A percentile compares a stretch with the other conserved stretches of the same genome.
These are phyloP conservation scores for Galaxias olidus DNA, from an alignment of 2,797 vertebrate species.

Conservation along the genomic window DNA sequence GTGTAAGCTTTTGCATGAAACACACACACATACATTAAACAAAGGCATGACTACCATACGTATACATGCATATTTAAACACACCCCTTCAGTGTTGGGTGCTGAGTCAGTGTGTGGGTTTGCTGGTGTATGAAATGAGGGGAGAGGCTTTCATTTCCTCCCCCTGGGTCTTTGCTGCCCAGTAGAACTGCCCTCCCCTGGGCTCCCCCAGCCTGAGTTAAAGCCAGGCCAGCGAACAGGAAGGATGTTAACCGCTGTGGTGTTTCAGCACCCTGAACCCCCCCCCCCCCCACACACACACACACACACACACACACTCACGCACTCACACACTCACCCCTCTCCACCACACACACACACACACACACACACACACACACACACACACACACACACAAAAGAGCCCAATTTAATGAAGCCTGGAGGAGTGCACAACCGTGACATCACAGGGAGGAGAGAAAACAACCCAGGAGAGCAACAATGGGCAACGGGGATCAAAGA, in stretches of 20 bases:
- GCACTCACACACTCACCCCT: background rate
- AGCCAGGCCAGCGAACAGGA: conserved; percentile 72
- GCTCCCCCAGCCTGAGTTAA: conserved; percentile 65
- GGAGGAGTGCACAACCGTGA: conserved; percentile 33
- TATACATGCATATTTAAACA: conserved; percentile 8
- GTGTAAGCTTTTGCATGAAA: background rate
- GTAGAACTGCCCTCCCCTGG: conserved; percentile 43
- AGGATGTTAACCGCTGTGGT: conserved; percentile 65
- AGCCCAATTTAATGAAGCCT: conserved; percentile 43
- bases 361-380: conserved; percentile 17
- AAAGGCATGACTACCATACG: background rate
- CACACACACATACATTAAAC: conserved; percentile 1
- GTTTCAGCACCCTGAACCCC: conserved; percentile 25
- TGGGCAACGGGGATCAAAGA: conserved; percentile 26
- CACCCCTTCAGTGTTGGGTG: conserved; percentile 40
- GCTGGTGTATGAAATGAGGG: conserved; percentile 71
- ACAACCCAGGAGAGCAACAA: conserved; percentile 27
- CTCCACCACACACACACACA: conserved; percentile 16
- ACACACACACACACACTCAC: background rate
- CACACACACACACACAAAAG: conserved; percentile 31
- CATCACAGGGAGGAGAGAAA: conserved; percentile 28
- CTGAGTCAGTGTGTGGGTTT: conserved; percentile 70
- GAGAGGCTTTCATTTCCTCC: conserved; percentile 71
- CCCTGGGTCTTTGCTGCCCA: background rate
- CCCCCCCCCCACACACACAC: conserved; percentile 18